Percentiles rank a stretch among this genome's conserved stretches.
Evolutionary conservation across 1,140 invertebrate genomes (phyloP).

Genomic region (Drosophila serrata): DNA sequence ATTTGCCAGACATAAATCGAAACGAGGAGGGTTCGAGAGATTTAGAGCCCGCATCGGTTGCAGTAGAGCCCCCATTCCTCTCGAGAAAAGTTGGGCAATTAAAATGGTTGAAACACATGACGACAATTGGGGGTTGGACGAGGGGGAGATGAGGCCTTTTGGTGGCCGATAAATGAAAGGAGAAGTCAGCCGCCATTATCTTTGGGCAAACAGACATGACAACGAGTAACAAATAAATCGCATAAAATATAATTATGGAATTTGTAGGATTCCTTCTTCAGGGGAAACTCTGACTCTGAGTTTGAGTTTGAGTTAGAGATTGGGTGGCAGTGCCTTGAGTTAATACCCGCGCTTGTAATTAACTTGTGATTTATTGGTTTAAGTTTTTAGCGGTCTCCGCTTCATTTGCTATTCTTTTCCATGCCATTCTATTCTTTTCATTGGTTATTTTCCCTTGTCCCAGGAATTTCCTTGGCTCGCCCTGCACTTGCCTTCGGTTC

Average conservation of each 20-base stretch:
- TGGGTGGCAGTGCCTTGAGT: constrained; percentile 64
- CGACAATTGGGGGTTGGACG: constrained; percentile 39
- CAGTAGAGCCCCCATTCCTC: not conserved
- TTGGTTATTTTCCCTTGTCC: constrained; percentile 20
- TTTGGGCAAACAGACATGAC: constrained; percentile 81
- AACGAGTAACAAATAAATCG: constrained; percentile 78
- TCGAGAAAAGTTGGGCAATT: constrained; percentile 72
- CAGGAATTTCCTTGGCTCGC: constrained; percentile 17
- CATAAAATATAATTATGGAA: constrained; percentile 85
- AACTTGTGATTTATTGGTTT: constrained; percentile 84
- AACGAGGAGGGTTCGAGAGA: constrained; percentile 27
- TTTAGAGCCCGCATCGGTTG: constrained; percentile 63
- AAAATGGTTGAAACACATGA: constrained; percentile 69
- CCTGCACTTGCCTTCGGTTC: constrained; percentile 53
- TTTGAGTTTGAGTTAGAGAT: not conserved
- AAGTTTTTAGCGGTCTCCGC: constrained; percentile 73
- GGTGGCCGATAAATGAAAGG: constrained; percentile 5
- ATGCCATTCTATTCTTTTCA: constrained; percentile 25
- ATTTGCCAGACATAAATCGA: constrained; percentile 71
- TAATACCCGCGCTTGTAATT: constrained; percentile 82
- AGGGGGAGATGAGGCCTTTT: too few species aligned
- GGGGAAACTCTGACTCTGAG: constrained; percentile 9
- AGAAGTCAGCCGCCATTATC: constrained; percentile 69
- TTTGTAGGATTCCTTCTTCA: constrained; percentile 59
- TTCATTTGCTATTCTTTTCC: constrained; percentile 66